Base-by-base conservation (phyloP, 1,140 invertebrate species). In the Batillaria attramentaria region DNA sequence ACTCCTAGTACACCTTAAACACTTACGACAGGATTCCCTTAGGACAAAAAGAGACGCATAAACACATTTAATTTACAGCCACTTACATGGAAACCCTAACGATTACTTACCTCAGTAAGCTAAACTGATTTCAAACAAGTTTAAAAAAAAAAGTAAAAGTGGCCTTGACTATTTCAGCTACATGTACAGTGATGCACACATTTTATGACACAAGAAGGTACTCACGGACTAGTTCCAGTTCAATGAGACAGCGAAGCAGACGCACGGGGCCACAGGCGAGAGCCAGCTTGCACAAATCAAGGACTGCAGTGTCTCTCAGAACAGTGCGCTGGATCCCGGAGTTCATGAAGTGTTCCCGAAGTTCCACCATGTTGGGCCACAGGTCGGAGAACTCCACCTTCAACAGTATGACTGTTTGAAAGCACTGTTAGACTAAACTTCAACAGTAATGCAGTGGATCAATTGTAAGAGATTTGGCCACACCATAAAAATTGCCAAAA, bases 161-260 rank as follows among this genome's bases (percentile, higher is more conserved):
- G 24, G 46, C 46, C 24, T 24, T 50, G 24, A 24, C 46, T 13
- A 50, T 13, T 13, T 50, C 13, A 50, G 46, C 24, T 50, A 13
- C 46, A 13, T 50, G 24, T 13, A 50, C 24, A 24, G 10, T 50
- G n/a, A n/a, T n/a, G n/a, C n/a, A n/a, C n/a, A n/a, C n/a, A 62
- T 62, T 18, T 62, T 24, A 4, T 18, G n/a, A 62, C 33, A 4
- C 6, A 3, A 28, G 33, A 1, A 62, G n/a, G 66, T 83, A 87
- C 84, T 84, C 81, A 87, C 85, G 77, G 28, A 85, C 77, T 60
- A 85, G 75, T 39, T 77, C 77, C n/a, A 83, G 68, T 16, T 82
- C 80, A 20, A 87, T 77, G 1, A 87, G 79, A 31, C 72, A 82
- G 46, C 78, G 66, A 20, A 87, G 75, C 33, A 87, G 66, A 16